phyloP scores from a whole-genome alignment of 2,888 invertebrate genomes.

The Cephus runcator region DNA sequence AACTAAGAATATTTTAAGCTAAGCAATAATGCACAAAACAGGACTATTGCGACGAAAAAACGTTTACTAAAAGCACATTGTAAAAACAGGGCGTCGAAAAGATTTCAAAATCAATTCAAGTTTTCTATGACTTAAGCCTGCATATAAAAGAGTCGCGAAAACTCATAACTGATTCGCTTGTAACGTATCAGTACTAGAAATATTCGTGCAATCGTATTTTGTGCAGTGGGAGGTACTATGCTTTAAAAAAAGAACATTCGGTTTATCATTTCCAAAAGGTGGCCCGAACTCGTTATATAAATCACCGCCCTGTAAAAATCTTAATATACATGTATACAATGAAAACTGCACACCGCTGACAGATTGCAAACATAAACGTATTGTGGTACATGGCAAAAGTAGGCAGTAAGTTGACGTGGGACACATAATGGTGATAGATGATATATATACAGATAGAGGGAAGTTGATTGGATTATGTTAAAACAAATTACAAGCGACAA shows the following conservation, averaged over 20 bases:
- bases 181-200: neutral
- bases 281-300: neutral
- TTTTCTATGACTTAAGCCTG: neutral
- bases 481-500: constrained; percentile 40
- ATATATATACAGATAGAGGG: constrained; percentile 27
- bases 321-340: neutral
- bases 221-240: neutral
- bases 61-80: neutral
- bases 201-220: neutral
- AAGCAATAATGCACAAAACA: neutral
- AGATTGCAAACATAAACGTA: constrained; percentile 1
- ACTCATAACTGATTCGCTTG: neutral
- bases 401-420: constrained; percentile 52
- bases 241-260: neutral
- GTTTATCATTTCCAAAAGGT: neutral
- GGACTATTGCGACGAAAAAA: neutral
- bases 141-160: neutral
- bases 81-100: neutral
- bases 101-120: neutral
- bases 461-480: constrained; percentile 28
- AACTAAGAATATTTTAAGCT: neutral
- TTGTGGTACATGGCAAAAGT: constrained; percentile 55
- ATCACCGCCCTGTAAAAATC: neutral
- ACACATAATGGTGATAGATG: constrained; percentile 25
- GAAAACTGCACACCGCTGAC: neutral